Conservation (phyloP, 2,113 vertebrate species). For the Paradoxurus hermaphroditus region DNA sequence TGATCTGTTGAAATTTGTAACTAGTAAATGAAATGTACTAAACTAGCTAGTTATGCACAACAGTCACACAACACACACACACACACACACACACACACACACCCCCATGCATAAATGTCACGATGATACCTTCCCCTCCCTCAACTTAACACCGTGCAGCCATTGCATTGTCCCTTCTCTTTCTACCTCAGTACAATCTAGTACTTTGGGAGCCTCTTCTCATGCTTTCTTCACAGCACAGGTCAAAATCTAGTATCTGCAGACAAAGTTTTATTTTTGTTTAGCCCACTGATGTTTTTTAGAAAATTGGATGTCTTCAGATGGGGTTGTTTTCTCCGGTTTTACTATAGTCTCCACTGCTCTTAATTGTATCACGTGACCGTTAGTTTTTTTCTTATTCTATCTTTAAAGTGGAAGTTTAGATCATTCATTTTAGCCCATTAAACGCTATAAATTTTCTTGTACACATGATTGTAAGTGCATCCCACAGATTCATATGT, state of each 20-base stretch:
- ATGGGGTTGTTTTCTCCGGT: neutral
- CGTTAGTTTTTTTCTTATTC: neutral
- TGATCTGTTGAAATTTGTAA: slow-evolving; percentile 8
- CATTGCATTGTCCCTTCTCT: neutral
- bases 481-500: neutral
- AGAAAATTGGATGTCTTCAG: neutral
- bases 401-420: neutral
- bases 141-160: no score
- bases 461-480: neutral
- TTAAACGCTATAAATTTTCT: neutral
- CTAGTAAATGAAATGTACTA: neutral
- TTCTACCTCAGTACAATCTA: neutral
- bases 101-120: neutral
- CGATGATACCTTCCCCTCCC: fast-evolving
- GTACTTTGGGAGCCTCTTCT: neutral
- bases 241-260: neutral
- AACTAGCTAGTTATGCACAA: neutral
- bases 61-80: neutral
- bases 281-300: neutral
- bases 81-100: neutral
- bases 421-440: neutral
- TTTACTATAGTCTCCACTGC: neutral
- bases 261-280: neutral
- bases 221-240: neutral
- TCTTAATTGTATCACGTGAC: neutral